Base-by-base conservation (phyloP, 1,140 invertebrate genomes). In the Lucilia sericata region DNA sequence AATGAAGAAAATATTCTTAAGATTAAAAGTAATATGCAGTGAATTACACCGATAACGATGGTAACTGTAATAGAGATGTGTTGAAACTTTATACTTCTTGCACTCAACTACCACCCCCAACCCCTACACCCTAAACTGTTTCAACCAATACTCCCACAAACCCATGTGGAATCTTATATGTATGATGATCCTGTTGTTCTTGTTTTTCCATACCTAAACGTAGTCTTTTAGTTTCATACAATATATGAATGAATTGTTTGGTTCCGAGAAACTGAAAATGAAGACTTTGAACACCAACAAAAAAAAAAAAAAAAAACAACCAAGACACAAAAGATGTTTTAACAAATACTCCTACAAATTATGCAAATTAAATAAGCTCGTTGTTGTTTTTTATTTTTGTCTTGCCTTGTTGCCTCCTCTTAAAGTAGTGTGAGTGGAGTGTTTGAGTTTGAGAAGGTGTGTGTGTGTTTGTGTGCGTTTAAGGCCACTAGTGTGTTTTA, bases 341-440 rank as follows among this genome's bases (percentile, higher is more conserved):
- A 80, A 51, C 76, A 80, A 80, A 80, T 80, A 70, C 65, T 70
- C n/a, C 21, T 70, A 80, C 76, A 80, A 80, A 80, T 80, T 80
- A 80, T 80, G 76, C 76, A 80, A 80, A 80, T 80, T 80, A 80
- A 80, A 80, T 80, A 80, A 80, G 76, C 76, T 49, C 34, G 42
- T 80, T 80, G 42, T 47, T 30, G 25, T 30, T 30, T 30, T 30
- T 30, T 30, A 30, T 30, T 30, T 30, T 30, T 30, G 25, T 30
- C 25, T 30, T 30, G 25, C 25, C 25, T 78, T 78, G 9, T 42
- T 76, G 17, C 51, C 51, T 17, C 17, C 0, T 55, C 51, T 7
- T 1, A 55, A 55, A 55, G 51, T 55, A 55, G 51, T 55, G 51
- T 14, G 51, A 42, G 42, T 55, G 13, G 2, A 55, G 25, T 30